phyloP scores from a whole-genome alignment of 1,140 invertebrate species.

The Drosophila kepulauana region DNA sequence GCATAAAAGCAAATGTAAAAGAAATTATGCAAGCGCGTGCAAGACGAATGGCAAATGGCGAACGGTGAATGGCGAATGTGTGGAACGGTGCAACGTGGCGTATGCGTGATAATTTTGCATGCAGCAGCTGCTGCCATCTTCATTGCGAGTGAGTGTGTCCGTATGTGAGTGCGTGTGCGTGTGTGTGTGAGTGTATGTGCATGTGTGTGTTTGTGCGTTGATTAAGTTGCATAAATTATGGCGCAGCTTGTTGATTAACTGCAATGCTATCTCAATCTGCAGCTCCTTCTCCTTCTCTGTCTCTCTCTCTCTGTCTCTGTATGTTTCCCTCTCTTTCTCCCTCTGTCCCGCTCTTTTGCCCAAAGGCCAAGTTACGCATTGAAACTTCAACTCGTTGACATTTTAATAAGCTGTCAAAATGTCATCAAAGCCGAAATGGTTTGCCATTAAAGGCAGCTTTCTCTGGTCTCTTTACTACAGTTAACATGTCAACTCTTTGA shows the following conservation, averaged over 20 bases:
- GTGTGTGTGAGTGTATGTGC: not conserved
- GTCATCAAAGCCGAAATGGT: constrained; percentile 39
- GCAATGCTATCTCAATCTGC: constrained; percentile 4
- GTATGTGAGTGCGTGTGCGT: not conserved
- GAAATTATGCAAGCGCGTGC: constrained; percentile 52
- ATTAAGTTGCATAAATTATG: constrained; percentile 78
- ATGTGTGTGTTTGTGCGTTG: constrained; percentile 39
- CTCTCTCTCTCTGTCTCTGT: not conserved
- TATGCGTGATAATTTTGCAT: constrained; percentile 61
- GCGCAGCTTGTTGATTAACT: constrained; percentile 66
- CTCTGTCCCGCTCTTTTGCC: not conserved
- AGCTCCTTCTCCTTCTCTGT: not conserved
- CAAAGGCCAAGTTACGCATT: constrained; percentile 10
- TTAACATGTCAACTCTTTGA: constrained; percentile 4
- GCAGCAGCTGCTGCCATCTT: not conserved
- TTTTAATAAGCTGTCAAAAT: constrained; percentile 76
- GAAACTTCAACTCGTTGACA: constrained; percentile 51
- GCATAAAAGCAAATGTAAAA: constrained; percentile 24
- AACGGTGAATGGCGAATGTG: not conserved
- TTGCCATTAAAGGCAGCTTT: constrained; percentile 30
- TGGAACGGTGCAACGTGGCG: constrained; percentile 30
- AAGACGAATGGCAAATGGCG: constrained; percentile 15
- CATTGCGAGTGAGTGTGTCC: not conserved
- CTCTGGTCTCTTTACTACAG: constrained; percentile 6
- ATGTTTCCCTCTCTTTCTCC: not conserved